These are phyloP conservation scores for Danionella dracula DNA, from an alignment of 2,797 vertebrate species.

Conservation along the genomic window DNA sequence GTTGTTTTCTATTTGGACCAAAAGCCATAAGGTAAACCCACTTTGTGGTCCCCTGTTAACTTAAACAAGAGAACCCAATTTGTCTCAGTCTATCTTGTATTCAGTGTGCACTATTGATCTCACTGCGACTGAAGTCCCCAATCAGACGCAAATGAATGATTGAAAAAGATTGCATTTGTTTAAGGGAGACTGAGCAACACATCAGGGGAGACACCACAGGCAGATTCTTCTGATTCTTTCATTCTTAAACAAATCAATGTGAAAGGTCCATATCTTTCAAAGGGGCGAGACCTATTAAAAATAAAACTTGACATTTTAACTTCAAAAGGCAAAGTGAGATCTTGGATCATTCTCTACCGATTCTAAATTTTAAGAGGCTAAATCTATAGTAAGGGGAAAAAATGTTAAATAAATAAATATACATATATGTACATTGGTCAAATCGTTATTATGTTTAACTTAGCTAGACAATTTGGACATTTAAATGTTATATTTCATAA, in stretches of 20 bases:
- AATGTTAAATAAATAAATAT: no score
- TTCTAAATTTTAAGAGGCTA: constrained; percentile 9
- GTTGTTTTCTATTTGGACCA: constrained; percentile 9
- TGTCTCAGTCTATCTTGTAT: constrained; percentile 18
- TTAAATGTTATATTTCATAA: constrained; percentile 60
- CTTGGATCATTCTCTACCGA: constrained; percentile 7
- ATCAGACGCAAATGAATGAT: constrained; percentile 1
- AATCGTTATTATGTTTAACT: constrained; percentile 41
- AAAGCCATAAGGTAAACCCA: constrained; percentile 6
- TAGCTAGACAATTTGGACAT: constrained; percentile 40
- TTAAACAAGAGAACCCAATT: constrained; percentile 34
- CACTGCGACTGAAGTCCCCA: neutral
- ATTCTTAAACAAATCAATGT: neutral
- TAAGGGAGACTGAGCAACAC: neutral
- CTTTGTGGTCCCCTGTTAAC: constrained; percentile 19
- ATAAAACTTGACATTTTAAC: neutral
- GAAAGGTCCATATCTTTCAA: neutral
- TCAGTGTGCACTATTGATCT: constrained; percentile 27
- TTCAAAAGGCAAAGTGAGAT: neutral
- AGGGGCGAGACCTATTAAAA: neutral
- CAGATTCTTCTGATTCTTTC: neutral
- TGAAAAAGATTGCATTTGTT: constrained; percentile 2
- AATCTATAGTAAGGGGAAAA: constrained; percentile 11
- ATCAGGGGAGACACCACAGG: neutral
- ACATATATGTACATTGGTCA: constrained; percentile 41